Evolutionary conservation across 2,888 invertebrate genomes (phyloP), one percentile per base, ranked within the genome.

Genomic region (Platycheirus rosarum): DNA sequence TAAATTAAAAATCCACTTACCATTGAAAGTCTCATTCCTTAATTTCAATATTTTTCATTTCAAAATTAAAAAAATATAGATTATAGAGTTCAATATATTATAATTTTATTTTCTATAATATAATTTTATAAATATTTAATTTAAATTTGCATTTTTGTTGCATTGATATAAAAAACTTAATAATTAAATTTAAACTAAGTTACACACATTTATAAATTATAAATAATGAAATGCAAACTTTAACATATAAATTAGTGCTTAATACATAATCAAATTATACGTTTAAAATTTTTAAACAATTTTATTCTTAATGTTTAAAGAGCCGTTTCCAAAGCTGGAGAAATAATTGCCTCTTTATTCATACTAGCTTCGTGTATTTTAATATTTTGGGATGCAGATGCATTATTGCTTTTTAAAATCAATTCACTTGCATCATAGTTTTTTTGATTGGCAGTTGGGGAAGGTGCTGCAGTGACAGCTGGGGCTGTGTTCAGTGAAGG

Each of bases 131-230:
- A 82, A 82, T 82, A 80, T 80, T 80, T 75, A 70, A 70, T 80
- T 80, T 80, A 80, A 70, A 76, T 48, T 60, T 62, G 66, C 71
- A 42, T 66, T 53, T 13, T 40, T 26, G 1, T 40, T 76, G 66
- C 66, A 82, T 48, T 63, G 29, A 63, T 62, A 40, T 80, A 82
- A 80, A 82, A 80, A 82, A 76, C 70, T 70, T 82, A 63, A 66
- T 66, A 66, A 26, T 69, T 77, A 82, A 51, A 77, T 82, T 77
- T 82, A 82, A 82, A 77, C 82, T 82, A 82, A 82, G 82, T 73
- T 82, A 66, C 73, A 73, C 73, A 62, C 71, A 66, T 60, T 60
- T 20, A 40, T 66, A 70, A 71, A 60, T 73, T 68, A 79, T 79
- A 68, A 76, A 76, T 80, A 77, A 78, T 68, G 68, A 55, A 57